Base-by-base conservation (phyloP, 2,113 vertebrate genomes). In the Poeciliopsis prolifica region DNA sequence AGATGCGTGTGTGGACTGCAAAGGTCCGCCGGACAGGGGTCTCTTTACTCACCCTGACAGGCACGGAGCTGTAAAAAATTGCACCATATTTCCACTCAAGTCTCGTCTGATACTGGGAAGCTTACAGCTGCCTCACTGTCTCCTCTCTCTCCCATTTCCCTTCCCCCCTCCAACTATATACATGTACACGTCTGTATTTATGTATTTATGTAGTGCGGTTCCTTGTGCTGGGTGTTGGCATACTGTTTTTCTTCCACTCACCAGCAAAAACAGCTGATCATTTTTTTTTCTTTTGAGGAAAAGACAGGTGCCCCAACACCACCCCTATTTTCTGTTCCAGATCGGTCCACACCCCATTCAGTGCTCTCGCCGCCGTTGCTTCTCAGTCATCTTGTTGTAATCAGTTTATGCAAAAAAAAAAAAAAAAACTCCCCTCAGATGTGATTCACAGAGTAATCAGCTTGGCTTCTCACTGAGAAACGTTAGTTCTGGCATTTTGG, bases 401-500 rank as follows among this genome's bases (percentile, higher is more conserved):
- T 92, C 83, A 87, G 84, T 89, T 92, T 88, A 90, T 87, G 85
- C 76, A 85, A 72, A 78, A 82, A 0, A 5, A 12, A 12, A 37
- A 37, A 37, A 37, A 37, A 37, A 1, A 10, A 0, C 35, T 37
- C 72, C 63, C 90, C 1, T 74, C 63, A 88, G 91, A 91, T 93
- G 87, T 90, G 85, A 91, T 91, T 78, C 67, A 22, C 70, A 14
- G 33, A 70, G 65, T 92, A 91, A 96, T 95, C 92, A 91, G 89
- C 93, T 92, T 92, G 89, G 84, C 87, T 84, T 90, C 87, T 93
- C 85, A 85, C 83, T 29, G 82, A 84, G 85, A 95, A 90, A 86
- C 83, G 75, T 89, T 93, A 86, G 78, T 84, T 92, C 75, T 92
- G 92, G 44, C 70, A 65, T 87, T 84, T 81, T 31, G 77, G 73